Percentiles rank a stretch among this genome's conserved stretches.
phyloP scores from a whole-genome alignment of 2,888 invertebrate genomes.

The Amiota mariae region DNA sequence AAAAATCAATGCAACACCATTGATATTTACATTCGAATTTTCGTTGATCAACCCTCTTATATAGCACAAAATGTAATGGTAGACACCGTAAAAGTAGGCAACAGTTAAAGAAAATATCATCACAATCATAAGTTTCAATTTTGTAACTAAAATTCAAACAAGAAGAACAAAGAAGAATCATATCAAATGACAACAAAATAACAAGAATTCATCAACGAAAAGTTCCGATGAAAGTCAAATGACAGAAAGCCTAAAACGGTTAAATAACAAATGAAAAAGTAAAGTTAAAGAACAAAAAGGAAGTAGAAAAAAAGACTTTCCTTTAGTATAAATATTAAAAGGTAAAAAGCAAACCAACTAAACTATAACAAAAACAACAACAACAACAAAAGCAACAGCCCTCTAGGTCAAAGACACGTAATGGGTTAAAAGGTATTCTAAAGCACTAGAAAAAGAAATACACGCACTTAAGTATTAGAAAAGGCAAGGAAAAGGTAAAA shows the following conservation, averaged over 20 bases:
- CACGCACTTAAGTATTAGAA: constrained; percentile 16
- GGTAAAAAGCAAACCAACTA: not conserved
- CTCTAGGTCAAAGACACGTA: constrained; percentile 27
- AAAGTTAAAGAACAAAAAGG: not conserved
- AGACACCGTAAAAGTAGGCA: no score
- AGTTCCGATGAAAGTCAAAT: not conserved
- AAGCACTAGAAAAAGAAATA: constrained; percentile 25
- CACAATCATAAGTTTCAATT: not conserved
- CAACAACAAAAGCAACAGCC: not conserved
- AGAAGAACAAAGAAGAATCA: not conserved
- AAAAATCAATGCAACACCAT: no score
- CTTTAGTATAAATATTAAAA: not conserved
- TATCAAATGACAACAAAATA: constrained; percentile 1
- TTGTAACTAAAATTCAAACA: not conserved
- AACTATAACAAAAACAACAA: not conserved
- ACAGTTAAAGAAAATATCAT: no score
- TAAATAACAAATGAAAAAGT: not conserved
- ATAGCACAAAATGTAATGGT: no score
- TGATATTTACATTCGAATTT: no score
- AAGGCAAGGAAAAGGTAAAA: no score
- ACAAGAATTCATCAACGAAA: not conserved
- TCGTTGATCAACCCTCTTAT: no score
- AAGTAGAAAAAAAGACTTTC: not conserved
- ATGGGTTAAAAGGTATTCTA: constrained; percentile 28
- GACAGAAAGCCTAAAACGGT: not conserved